These are phyloP conservation scores for Neoaliturus tenellus DNA, from an alignment of 2,888 invertebrate genomes.

Conservation along the genomic window DNA sequence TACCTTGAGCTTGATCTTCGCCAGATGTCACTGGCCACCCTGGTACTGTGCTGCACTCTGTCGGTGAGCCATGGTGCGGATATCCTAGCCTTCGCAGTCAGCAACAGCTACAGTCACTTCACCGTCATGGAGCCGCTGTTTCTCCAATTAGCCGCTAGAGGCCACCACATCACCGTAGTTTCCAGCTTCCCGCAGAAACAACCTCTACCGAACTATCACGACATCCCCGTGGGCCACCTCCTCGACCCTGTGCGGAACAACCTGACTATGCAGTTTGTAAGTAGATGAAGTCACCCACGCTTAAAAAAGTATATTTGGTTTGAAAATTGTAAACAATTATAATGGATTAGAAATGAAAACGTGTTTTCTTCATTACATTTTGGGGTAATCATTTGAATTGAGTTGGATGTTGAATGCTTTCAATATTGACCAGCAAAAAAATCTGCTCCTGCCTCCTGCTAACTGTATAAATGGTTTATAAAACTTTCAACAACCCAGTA, in stretches of 20 bases:
- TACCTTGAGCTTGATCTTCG: background rate
- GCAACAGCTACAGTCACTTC: constrained; percentile 56
- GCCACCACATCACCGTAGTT: constrained; percentile 71
- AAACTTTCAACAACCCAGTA: no score
- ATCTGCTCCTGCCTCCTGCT: no score
- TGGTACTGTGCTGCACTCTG: background rate
- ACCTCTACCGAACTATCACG: constrained; percentile 70
- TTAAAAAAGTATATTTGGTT: no score
- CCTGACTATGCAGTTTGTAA: constrained; percentile 46
- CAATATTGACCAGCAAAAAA: no score
- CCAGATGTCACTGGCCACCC: background rate
- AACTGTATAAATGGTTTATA: no score
- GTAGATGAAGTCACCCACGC: no score
- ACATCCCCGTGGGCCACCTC: constrained; percentile 66
- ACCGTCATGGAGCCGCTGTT: constrained; percentile 68
- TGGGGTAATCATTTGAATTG: no score
- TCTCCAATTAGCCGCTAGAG: constrained; percentile 69
- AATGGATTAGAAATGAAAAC: no score
- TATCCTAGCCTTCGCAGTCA: constrained; percentile 48
- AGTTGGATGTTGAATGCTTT: no score
- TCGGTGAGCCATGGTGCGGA: background rate
- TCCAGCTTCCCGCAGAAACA: constrained; percentile 71
- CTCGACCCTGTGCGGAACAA: constrained; percentile 49
- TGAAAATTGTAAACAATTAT: no score
- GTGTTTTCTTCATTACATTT: no score